A percentile compares a stretch with the other conserved stretches of the same genome.
Conservation (phyloP, 2,113 vertebrate species). For the Gorsachius goisagi region DNA sequence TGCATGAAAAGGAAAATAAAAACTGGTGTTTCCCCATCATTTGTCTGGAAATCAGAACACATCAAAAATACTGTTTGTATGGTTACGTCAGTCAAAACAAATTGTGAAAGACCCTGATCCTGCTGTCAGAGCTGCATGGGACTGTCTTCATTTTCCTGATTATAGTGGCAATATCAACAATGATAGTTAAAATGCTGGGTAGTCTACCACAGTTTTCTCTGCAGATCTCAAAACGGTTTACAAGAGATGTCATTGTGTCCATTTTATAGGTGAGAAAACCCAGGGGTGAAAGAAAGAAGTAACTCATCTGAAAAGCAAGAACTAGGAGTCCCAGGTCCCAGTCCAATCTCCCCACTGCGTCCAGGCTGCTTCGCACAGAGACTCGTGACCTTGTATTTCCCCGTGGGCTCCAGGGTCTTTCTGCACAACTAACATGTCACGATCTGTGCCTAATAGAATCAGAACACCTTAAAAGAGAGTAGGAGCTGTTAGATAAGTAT, state of each 20-base stretch:
- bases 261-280: background rate
- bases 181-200: background rate
- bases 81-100: background rate
- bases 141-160: background rate
- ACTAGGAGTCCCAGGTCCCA: background rate
- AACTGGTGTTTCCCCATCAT: background rate
- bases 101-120: background rate
- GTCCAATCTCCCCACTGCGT: background rate
- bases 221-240: background rate
- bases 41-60: background rate
- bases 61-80: background rate
- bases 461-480: background rate
- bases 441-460: background rate
- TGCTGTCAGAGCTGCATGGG: background rate
- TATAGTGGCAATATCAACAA: background rate
- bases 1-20: background rate
- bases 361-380: background rate
- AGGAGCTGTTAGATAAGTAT: background rate
- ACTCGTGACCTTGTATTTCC: background rate
- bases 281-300: background rate
- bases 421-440: background rate
- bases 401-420: background rate
- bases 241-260: background rate
- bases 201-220: background rate
- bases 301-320: background rate